A percentile compares a stretch with the other conserved stretches of the same genome.
phyloP scores from a whole-genome alignment of 2,888 invertebrate species.

The Caenorhabditis sp. region DNA sequence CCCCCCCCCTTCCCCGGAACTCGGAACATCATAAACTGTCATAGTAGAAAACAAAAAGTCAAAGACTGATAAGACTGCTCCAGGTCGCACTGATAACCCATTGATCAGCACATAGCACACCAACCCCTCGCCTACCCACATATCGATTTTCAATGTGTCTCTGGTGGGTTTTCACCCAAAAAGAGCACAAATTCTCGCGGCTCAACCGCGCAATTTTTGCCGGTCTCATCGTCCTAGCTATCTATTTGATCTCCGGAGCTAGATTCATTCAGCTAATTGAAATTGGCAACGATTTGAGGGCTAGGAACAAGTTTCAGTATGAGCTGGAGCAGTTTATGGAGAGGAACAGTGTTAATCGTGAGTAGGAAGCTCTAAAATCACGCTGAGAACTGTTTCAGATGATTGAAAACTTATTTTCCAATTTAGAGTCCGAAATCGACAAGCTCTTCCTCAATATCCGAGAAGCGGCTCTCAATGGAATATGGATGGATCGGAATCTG shows the following conservation, averaged over 20 bases:
- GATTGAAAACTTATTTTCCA: too few species aligned
- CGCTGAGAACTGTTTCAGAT: too few species aligned
- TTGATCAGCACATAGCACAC: constrained; percentile 15
- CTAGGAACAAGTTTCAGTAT: constrained; percentile 86
- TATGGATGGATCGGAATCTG: constrained; percentile 88
- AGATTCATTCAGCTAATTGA: constrained; percentile 88
- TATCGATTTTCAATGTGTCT: constrained; percentile 39
- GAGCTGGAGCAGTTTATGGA: constrained; percentile 87
- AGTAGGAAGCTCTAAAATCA: too few species aligned
- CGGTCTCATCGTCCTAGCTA: constrained; percentile 74
- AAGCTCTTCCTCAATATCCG: constrained; percentile 76
- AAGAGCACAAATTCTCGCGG: constrained; percentile 50
- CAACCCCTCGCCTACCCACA: background rate
- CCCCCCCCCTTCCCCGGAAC: too few species aligned
- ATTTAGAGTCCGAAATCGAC: constrained; percentile 77
- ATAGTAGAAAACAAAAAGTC: too few species aligned
- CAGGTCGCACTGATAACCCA: background rate
- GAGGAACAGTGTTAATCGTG: constrained; percentile 83
- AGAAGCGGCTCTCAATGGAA: constrained; percentile 77
- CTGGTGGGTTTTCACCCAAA: constrained; percentile 45
- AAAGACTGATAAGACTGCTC: background rate
- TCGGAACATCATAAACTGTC: too few species aligned
- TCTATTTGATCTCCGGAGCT: constrained; percentile 88
- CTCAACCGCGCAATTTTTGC: constrained; percentile 56
- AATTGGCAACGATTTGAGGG: constrained; percentile 85